Conservation (phyloP, 1,140 invertebrate genomes). For the Anastrepha ludens region DNA sequence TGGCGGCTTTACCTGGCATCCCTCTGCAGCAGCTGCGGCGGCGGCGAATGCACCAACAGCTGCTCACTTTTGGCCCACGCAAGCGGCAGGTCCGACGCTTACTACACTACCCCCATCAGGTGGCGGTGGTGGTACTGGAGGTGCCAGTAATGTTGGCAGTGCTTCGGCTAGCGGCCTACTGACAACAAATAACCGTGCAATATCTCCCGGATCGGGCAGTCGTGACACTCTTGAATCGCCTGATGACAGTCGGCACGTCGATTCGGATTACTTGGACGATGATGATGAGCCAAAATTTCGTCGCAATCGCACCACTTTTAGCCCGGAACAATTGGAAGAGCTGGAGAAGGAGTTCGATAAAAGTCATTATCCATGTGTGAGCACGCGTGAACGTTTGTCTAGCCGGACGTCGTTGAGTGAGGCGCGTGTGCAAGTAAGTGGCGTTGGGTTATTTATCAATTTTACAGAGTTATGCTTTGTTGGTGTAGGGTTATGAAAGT, state of each 20-base stretch:
- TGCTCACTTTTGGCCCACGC: constrained; percentile 60
- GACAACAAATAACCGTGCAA: constrained; percentile 62
- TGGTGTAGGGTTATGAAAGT: neutral
- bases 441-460: too few relatives aligned
- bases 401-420: constrained; percentile 95
- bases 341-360: constrained; percentile 97
- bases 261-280: constrained; percentile 83
- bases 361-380: constrained; percentile 96
- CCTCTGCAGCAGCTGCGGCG: constrained; percentile 58
- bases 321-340: constrained; percentile 93
- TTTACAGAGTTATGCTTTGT: too few relatives aligned
- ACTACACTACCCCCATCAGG: constrained; percentile 63
- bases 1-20: constrained; percentile 76
- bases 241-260: constrained; percentile 74
- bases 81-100: constrained; percentile 60
- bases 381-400: constrained; percentile 91
- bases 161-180: constrained; percentile 61
- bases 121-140: constrained; percentile 58
- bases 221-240: constrained; percentile 72
- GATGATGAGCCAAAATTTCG: constrained; percentile 93
- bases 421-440: constrained; percentile 93
- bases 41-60: constrained; percentile 24
- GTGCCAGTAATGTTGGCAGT: constrained; percentile 25
- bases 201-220: constrained; percentile 71
- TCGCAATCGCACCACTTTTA: constrained; percentile 94